Evolutionary conservation across 2,888 invertebrate genomes (phyloP).

Genomic region (Drosophila mayaguana): DNA sequence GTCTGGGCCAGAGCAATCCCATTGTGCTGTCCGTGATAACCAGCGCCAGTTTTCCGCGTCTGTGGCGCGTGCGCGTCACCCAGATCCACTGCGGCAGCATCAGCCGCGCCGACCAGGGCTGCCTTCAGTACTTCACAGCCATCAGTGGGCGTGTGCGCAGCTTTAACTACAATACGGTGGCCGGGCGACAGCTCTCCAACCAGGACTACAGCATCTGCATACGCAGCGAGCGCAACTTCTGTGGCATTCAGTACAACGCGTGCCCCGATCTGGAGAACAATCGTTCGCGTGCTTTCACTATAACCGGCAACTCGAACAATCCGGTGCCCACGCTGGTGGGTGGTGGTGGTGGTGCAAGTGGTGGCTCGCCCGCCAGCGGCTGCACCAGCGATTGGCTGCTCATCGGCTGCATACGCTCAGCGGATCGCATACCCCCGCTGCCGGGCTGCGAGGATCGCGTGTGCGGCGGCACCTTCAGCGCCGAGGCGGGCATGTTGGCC

Average conservation of each 20-base stretch:
- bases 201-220: constrained; percentile 96
- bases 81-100: constrained; percentile 92
- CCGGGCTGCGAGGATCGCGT: constrained; percentile 91
- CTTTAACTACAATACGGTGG: constrained; percentile 92
- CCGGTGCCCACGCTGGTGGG: constrained; percentile 90
- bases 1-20: constrained; percentile 89
- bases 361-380: constrained; percentile 86
- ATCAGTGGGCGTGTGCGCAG: constrained; percentile 93
- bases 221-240: constrained; percentile 93
- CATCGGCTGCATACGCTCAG: constrained; percentile 89
- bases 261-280: constrained; percentile 91
- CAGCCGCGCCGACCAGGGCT: constrained; percentile 86
- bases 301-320: constrained; percentile 91
- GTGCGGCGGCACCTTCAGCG: constrained; percentile 92
- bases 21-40: constrained; percentile 93
- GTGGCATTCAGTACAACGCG: constrained; percentile 92
- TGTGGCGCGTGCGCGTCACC: constrained; percentile 92
- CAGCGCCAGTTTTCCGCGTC: constrained; percentile 90
- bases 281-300: constrained; percentile 90
- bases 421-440: constrained; percentile 86
- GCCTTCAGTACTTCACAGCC: constrained; percentile 86
- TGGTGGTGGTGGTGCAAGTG: constrained; percentile 86
- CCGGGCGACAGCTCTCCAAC: constrained; percentile 92
- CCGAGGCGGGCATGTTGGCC: constrained; percentile 89
- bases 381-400: constrained; percentile 93